Evolutionary conservation across 2,797 vertebrate species (phyloP), one percentile per base, ranked within the genome.

Genomic region (Tapirus indicus): DNA sequence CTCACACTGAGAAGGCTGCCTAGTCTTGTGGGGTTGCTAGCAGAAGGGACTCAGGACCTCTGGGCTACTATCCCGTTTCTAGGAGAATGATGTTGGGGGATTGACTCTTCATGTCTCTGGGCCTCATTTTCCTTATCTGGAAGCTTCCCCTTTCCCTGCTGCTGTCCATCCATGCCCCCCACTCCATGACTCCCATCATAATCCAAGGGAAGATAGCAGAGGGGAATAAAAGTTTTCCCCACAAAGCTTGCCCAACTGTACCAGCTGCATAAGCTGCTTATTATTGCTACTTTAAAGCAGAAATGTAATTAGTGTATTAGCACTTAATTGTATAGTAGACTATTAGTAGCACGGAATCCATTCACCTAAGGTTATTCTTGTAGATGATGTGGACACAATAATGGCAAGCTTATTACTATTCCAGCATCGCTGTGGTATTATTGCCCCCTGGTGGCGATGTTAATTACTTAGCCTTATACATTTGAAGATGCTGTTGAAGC

Each of bases 371-470:
- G 66, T 92, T 60, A 90, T 92, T 86, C 71, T 89, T 27, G 47
- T 20, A 74, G 94, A 91, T 88, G 79, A 94, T 88, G 88, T 66
- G 85, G 84, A 82, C 79, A 68, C 68, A 79, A 3, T 44, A 71
- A 95, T 54, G 32, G 16, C 78, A 75, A 88, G 68, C 10, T 12
- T 32, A 18, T 47, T 90, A n/a, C 68, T 62, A 64, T 49, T 64
- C 54, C 62, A 82, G 78, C 74, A 88, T 95, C 18, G 0, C 94
- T 93, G 96, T 77, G 78, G 62, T 96, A 47, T 94, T 87, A 97
- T 88, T 96, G 97, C 98, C 98, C 97, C 96, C 98, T 94, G 92
- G 98, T 98, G 97, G 97, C 69, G 27, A 56, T 7, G 12, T 77
- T 92, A 90, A 95, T 94, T 77, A 71, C 68, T 95, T 78, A 71